A percentile compares a stretch with the other conserved stretches of the same genome.
These are phyloP conservation scores for Alethe castanea DNA, from an alignment of 2,113 vertebrate genomes.

Conservation along the genomic window DNA sequence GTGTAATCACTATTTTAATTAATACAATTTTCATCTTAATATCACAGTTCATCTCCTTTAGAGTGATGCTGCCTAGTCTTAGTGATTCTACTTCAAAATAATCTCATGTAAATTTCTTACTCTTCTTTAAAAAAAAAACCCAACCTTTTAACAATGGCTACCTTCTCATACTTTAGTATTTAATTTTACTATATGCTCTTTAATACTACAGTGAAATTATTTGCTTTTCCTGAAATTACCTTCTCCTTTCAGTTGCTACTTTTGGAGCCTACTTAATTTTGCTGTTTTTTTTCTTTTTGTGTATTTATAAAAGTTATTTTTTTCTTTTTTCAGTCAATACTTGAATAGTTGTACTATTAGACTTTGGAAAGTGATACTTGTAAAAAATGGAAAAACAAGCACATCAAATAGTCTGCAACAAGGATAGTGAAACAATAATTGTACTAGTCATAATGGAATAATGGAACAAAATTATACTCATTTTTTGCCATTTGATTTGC, in stretches of 20 bases:
- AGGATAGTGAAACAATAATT: neutral
- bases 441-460: slow-evolving; percentile 4
- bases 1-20: neutral
- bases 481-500: slow-evolving; percentile 36
- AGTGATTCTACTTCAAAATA: neutral
- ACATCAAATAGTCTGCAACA: neutral
- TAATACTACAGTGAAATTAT: neutral
- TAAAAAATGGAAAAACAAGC: neutral
- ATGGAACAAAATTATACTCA: neutral
- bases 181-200: neutral
- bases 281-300: neutral
- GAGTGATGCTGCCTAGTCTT: neutral
- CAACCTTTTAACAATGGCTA: neutral
- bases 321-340: neutral
- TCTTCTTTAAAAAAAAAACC: neutral
- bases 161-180: neutral
- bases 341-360: neutral
- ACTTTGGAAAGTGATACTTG: neutral
- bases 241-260: neutral
- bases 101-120: neutral
- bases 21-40: neutral
- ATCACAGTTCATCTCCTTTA: neutral
- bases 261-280: neutral
- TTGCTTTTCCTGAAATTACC: neutral
- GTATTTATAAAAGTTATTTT: neutral